Evolutionary conservation across 1,140 invertebrate species (phyloP).

Genomic region (Bombus superbus): DNA sequence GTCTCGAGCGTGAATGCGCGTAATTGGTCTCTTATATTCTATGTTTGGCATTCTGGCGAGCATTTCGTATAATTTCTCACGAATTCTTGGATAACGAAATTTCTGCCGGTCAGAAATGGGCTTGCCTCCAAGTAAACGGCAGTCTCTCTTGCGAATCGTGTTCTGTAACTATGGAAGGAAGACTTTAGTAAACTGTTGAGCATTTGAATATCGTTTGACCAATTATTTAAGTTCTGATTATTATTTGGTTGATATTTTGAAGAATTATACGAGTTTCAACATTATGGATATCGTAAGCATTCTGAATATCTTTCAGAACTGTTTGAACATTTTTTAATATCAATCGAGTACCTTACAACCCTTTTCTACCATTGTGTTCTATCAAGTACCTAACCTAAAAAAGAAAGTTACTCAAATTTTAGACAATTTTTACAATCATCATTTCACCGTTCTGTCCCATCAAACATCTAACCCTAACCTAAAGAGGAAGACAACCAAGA

Average conservation of each 20-base stretch:
- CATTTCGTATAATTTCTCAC: conserved; percentile 30
- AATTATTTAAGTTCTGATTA: no score
- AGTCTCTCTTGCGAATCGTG: neutral
- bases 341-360: neutral
- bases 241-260: neutral
- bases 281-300: neutral
- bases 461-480: neutral
- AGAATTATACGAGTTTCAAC: neutral
- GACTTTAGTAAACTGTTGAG: neutral
- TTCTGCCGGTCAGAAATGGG: neutral
- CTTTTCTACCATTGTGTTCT: no score
- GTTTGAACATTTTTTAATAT: neutral
- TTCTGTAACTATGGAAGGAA: no score
- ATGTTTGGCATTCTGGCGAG: conserved; percentile 26
- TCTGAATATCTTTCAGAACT: neutral
- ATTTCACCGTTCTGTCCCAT: neutral
- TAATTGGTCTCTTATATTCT: conserved; percentile 43
- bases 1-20: conserved; percentile 27
- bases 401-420: neutral
- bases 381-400: neutral
- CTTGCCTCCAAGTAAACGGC: neutral
- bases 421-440: neutral
- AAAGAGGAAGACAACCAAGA: neutral
- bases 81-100: conserved; percentile 2
- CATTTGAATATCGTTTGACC: neutral